Percentiles rank a stretch among this genome's conserved stretches.
Conservation (phyloP, 2,113 vertebrate species). For the Anoura caudifer region DNA sequence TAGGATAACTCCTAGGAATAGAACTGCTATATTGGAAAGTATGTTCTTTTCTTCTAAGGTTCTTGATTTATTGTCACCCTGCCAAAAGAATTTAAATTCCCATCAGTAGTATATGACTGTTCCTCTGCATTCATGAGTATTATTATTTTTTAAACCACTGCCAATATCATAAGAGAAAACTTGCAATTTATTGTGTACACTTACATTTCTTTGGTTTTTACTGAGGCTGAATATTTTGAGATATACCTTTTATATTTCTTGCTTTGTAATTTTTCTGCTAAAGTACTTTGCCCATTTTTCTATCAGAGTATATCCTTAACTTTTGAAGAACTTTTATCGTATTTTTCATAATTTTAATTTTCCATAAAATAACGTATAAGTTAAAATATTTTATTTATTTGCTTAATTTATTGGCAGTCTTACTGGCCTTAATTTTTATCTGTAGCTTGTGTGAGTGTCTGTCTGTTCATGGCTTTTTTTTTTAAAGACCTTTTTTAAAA, state of each 20-base stretch:
- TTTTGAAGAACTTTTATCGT: conserved; percentile 7
- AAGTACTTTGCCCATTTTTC: conserved; percentile 8
- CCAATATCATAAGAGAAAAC: not conserved
- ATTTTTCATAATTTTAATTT: conserved; percentile 7
- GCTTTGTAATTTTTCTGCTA: not conserved
- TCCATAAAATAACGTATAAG: not conserved
- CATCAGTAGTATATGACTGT: not conserved
- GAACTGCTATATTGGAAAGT: not conserved
- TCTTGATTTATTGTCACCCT: not conserved
- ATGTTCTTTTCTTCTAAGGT: not conserved
- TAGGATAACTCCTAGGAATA: not conserved
- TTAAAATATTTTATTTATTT: not conserved
- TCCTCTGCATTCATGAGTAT: not conserved
- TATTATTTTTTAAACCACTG: not conserved
- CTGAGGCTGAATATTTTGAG: not conserved
- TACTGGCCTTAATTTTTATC: conserved; percentile 1
- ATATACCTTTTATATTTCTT: not conserved
- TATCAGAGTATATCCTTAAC: not conserved
- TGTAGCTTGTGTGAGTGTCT: not conserved
- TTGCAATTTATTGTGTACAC: not conserved
- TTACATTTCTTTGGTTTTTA: conserved; percentile 29
- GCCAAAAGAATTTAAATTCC: conserved; percentile 3
- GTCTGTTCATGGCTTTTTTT: no score
- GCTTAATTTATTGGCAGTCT: not conserved
- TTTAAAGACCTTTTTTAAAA: no score